Evolutionary conservation across 2,797 vertebrate species (phyloP).

Genomic region (Semotilus atromaculatus): DNA sequence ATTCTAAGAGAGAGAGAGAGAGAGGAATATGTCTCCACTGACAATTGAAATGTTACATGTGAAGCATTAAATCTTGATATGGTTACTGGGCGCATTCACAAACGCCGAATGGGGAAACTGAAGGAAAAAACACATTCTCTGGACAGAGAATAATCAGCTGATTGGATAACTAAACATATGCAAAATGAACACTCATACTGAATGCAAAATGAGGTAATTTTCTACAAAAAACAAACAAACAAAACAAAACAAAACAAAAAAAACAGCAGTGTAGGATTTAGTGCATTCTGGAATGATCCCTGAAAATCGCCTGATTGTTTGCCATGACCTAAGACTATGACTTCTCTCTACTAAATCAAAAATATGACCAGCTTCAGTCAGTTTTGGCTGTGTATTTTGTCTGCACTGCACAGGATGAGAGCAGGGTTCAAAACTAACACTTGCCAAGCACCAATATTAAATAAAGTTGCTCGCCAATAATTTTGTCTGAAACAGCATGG

Average conservation of each 20-base stretch:
- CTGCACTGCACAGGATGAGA: background rate
- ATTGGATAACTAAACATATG: background rate
- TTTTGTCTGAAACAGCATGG: background rate
- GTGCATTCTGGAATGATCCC: background rate
- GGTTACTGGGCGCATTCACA: slow-evolving; percentile 19
- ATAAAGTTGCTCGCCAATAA: background rate
- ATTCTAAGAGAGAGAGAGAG: background rate
- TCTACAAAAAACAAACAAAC: background rate
- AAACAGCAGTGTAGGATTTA: background rate
- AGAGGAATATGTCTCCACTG: slow-evolving; percentile 16
- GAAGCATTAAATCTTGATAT: slow-evolving; percentile 10
- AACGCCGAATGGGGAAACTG: background rate
- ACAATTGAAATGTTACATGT: slow-evolving; percentile 38
- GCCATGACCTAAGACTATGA: background rate
- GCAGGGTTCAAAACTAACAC: background rate
- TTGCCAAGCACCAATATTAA: slow-evolving; percentile 23
- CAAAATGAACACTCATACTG: background rate
- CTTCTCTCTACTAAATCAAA: slow-evolving; percentile 3
- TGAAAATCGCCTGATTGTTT: background rate
- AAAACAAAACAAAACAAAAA: too few species aligned
- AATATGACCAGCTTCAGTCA: background rate
- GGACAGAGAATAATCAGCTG: background rate
- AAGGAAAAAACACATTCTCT: background rate
- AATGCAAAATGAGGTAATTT: background rate
- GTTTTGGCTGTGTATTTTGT: background rate